A percentile compares a stretch with the other conserved stretches of the same genome.
These are phyloP conservation scores for Burhinus bistriatus DNA, from an alignment of 2,113 vertebrate species.

Conservation along the genomic window DNA sequence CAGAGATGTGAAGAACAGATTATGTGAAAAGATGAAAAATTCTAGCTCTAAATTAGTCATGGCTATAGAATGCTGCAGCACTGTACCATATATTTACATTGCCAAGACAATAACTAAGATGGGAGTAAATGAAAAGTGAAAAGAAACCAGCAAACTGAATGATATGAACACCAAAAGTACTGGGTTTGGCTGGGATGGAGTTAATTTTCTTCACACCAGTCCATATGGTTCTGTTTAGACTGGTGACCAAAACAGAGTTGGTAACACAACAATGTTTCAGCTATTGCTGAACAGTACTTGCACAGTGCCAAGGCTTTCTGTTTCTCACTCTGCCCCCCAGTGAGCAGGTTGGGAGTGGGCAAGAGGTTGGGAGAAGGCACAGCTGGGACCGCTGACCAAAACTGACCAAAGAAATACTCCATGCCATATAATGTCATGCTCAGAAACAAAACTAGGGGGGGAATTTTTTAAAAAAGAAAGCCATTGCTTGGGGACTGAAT, in stretches of 20 bases:
- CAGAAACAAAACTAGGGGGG: neutral
- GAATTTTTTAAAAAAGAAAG: neutral
- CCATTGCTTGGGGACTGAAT: neutral
- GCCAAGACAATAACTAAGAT: neutral
- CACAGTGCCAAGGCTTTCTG: neutral
- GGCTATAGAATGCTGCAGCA: neutral
- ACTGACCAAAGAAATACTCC: neutral
- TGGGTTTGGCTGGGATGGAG: neutral
- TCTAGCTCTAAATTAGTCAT: neutral
- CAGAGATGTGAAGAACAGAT: neutral
- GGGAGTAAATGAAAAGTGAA: neutral
- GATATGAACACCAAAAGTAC: neutral
- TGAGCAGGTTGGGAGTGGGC: accelerated
- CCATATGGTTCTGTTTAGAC: neutral
- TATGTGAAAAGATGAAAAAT: neutral
- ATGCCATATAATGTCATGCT: accelerated
- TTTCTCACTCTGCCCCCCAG: neutral
- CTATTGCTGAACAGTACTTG: neutral
- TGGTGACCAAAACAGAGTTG: neutral
- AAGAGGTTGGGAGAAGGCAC: neutral
- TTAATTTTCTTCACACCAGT: neutral
- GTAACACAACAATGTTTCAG: accelerated
- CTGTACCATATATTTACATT: neutral
- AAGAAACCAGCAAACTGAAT: neutral
- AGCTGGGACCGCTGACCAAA: neutral